Base-by-base conservation (phyloP, 2,797 vertebrate genomes). In the Hypotaenidia okinawae region DNA sequence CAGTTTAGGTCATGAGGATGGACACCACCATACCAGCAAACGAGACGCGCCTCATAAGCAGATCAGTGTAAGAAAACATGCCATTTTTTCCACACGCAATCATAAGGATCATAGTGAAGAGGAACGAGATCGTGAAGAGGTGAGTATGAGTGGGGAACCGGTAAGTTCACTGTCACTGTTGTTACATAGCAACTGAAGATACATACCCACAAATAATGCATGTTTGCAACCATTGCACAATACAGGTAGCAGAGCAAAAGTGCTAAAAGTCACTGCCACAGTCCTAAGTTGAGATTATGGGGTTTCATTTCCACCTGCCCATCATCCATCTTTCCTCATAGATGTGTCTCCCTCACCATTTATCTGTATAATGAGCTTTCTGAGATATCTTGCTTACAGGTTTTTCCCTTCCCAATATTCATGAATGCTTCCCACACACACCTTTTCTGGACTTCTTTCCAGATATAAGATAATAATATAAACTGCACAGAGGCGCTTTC, bases 61-160 rank as follows among this genome's bases (percentile, higher is more conserved):
- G 9, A 88, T 30, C 2, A 94, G 67, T 2, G 94, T 97, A 41
- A 98, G 96, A 84, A 98, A 98, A 69, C 84, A 85, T 41, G 89
- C 97, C 2, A 95, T 95, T 24, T 70, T 95, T 28, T 94, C 97
- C 3, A 87, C 83, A 0, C 93, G 62, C 3, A 49, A 68, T 13
- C 98, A 96, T 62, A 97, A 88, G 75, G 98, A 98, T 57, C 96
- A 94, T 8, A 93, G 63, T 5, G 97, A 96, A 64, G 69, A 97
- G 2, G 92, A 93, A 39, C 98, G 98, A 51, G 98, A 98, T 21
- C 98, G 98, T 9, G 98, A 99, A 61, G 98, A 99, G 99, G 99
- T 99, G 96, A 89, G 98, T 95, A 1, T n/a, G 25, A 70, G 5
- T 5, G 23, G 16, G 47, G 41, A 57, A 72, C 35, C 2, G 5